phyloP scores from a whole-genome alignment of 2,888 invertebrate species.

The Drepana falcataria region DNA sequence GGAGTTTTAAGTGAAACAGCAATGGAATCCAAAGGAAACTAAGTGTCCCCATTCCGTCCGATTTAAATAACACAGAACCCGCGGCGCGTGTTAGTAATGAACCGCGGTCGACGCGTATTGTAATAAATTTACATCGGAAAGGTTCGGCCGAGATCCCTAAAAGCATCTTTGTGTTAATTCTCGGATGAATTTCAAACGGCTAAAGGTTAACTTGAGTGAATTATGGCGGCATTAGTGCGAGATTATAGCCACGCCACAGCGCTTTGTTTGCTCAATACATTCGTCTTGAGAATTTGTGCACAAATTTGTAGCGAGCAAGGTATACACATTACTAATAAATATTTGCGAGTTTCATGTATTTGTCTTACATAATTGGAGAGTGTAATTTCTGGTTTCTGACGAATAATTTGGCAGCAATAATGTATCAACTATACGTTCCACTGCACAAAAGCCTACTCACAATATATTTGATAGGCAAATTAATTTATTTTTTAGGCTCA shows the following conservation, averaged over 20 bases:
- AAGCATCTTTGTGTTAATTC: conserved; percentile 26
- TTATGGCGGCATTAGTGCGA: conserved; percentile 20
- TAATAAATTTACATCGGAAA: conserved; percentile 18
- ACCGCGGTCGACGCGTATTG: conserved; percentile 2
- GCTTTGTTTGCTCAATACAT: conserved; percentile 5
- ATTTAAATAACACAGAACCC: not conserved
- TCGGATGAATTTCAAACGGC: conserved; percentile 15
- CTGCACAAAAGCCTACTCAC: too few relatives aligned
- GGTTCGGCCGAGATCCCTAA: conserved; percentile 17
- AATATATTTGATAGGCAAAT: too few relatives aligned
- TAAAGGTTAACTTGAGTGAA: conserved; percentile 24
- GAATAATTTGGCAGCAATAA: too few relatives aligned
- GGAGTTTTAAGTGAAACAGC: too few relatives aligned
- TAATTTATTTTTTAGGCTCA: too few relatives aligned
- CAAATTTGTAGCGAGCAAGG: not conserved
- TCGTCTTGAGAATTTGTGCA: not conserved
- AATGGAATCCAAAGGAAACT: not conserved
- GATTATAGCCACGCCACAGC: conserved; percentile 15
- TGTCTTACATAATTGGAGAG: too few relatives aligned
- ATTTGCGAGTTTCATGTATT: not conserved
- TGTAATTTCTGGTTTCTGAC: too few relatives aligned
- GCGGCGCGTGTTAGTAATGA: not conserved
- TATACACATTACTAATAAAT: not conserved
- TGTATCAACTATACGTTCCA: too few relatives aligned
- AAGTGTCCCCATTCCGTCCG: not conserved